Percentiles rank a stretch among this genome's conserved stretches.
Evolutionary conservation across 1,140 invertebrate genomes (phyloP).

Genomic region (Nephila pilipes): DNA sequence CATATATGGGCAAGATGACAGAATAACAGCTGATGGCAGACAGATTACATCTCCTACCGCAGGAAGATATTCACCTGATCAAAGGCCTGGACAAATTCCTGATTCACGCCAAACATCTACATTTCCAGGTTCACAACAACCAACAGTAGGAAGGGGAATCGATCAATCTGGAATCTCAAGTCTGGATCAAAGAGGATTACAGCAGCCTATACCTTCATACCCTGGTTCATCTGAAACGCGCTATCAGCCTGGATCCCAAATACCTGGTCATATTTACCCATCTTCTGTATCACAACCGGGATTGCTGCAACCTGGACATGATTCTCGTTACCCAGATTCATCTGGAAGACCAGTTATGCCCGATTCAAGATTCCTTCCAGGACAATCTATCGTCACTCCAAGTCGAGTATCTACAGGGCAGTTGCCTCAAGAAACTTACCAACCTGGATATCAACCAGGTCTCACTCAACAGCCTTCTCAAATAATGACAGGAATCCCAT

Average conservation of each 20-base stretch:
- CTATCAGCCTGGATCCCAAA: neutral
- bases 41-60: neutral
- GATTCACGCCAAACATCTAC: neutral
- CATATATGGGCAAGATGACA: neutral
- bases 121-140: neutral
- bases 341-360: neutral
- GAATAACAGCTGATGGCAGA: neutral
- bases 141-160: neutral
- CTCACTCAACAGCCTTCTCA: neutral
- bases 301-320: neutral
- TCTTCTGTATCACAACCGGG: neutral
- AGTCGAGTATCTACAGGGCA: neutral
- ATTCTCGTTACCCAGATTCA: neutral
- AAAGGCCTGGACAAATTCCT: neutral
- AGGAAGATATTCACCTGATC: neutral
- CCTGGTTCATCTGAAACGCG: neutral
- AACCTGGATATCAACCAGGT: slow-evolving; percentile 4
- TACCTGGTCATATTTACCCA: neutral
- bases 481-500: neutral
- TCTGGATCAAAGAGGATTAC: neutral
- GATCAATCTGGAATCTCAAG: neutral
- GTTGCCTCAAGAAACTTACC: neutral
- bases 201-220: neutral
- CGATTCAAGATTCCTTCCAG: neutral
- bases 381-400: neutral